Conservation (phyloP, 1,140 invertebrate species). For the Pachypsylla venusta region DNA sequence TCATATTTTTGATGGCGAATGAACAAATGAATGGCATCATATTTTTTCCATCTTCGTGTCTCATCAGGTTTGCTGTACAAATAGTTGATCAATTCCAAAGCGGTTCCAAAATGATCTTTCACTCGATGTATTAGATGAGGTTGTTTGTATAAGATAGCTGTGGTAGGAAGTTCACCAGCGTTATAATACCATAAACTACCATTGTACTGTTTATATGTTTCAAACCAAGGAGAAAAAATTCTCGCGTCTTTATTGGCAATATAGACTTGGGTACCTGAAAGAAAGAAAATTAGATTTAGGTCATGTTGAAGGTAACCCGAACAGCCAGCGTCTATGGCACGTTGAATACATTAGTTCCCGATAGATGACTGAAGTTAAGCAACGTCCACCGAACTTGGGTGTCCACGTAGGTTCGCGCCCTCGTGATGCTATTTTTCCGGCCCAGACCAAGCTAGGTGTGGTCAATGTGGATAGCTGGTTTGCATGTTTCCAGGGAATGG, state of each 20-base stretch:
- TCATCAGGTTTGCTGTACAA: not conserved
- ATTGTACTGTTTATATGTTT: slow-evolving; percentile 26
- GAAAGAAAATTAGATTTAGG: no score
- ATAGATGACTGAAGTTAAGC: no score
- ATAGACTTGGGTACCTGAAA: slow-evolving; percentile 22
- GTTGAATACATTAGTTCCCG: no score
- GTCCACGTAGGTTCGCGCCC: no score
- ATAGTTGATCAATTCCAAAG: not conserved
- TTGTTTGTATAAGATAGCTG: slow-evolving; percentile 20
- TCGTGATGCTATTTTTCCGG: no score
- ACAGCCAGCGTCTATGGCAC: no score
- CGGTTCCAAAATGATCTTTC: not conserved
- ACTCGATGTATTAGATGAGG: slow-evolving; percentile 25
- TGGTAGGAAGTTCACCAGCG: slow-evolving; percentile 25
- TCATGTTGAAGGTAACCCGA: no score
- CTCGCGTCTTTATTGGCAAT: slow-evolving; percentile 27
- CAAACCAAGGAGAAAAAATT: slow-evolving; percentile 27
- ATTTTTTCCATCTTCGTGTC: not conserved
- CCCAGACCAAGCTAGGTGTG: no score
- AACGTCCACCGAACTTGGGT: no score
- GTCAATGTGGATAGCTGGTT: no score
- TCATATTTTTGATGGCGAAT: not conserved
- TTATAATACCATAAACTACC: slow-evolving; percentile 28
- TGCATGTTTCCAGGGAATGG: no score
- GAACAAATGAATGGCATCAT: not conserved